Percentiles rank a stretch among this genome's conserved stretches.
Conservation (phyloP, 23 tunicate species). For the Ciona savignyi region DNA sequence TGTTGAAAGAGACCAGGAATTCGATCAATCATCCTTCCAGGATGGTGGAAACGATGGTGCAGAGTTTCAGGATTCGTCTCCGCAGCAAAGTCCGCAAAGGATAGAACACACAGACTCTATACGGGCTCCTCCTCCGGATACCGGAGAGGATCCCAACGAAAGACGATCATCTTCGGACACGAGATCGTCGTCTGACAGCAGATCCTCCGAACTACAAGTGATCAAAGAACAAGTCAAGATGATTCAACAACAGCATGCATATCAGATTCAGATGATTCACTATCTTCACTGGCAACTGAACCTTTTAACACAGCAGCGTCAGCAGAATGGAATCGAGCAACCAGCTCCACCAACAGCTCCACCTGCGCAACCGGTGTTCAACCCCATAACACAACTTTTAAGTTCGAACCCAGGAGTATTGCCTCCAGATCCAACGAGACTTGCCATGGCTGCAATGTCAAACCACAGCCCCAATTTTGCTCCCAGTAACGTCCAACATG, state of each 20-base stretch:
- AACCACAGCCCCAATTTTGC: not conserved
- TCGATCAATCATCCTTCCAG: not conserved
- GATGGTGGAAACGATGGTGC: too few relatives aligned
- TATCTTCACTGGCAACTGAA: slow-evolving; percentile 26
- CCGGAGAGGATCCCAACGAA: not conserved
- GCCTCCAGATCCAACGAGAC: too few relatives aligned
- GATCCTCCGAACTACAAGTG: slow-evolving; percentile 13
- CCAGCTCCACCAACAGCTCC: slow-evolving; percentile 1
- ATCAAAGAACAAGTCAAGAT: slow-evolving; percentile 21
- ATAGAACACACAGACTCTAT: not conserved
- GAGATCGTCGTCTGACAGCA: slow-evolving; percentile 1
- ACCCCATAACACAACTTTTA: not conserved
- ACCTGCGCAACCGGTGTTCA: not conserved
- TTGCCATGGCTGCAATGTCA: not conserved
- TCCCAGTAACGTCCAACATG: too few relatives aligned
- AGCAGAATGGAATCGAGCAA: not conserved
- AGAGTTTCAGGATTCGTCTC: too few relatives aligned
- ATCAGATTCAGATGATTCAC: slow-evolving; percentile 38
- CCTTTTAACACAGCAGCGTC: slow-evolving; percentile 18
- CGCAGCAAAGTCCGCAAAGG: too few relatives aligned
- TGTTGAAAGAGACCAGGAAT: not conserved
- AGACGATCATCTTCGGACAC: too few relatives aligned
- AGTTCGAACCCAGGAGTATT: too few relatives aligned
- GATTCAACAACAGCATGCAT: slow-evolving; percentile 24
- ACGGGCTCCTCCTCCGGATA: not conserved